These are phyloP conservation scores for Drosophila yooni DNA, from an alignment of 2,888 invertebrate species.

Conservation along the genomic window DNA sequence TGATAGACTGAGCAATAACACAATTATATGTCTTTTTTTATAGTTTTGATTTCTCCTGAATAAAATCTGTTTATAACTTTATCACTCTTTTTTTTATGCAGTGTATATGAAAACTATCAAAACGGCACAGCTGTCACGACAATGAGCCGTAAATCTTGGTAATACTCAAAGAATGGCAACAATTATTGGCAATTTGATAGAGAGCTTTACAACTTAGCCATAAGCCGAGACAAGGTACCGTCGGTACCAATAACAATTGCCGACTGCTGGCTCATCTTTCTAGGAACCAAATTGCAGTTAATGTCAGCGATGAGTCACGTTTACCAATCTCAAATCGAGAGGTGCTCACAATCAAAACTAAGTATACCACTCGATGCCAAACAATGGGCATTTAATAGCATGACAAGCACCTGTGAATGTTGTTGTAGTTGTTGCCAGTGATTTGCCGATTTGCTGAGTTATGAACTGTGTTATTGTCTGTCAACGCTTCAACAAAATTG, in stretches of 20 bases:
- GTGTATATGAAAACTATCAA: slow-evolving; percentile 7
- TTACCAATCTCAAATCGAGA: slow-evolving; percentile 30
- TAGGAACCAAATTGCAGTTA: slow-evolving; percentile 40
- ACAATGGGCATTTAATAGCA: slow-evolving; percentile 47
- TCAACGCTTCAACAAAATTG: slow-evolving; percentile 64
- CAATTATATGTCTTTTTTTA: not conserved
- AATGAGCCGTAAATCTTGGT: slow-evolving; percentile 39
- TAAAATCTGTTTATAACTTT: not conserved
- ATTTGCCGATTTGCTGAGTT: slow-evolving; percentile 50
- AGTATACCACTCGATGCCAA: slow-evolving; percentile 31
- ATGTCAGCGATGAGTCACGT: slow-evolving; percentile 53
- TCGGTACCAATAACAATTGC: slow-evolving; percentile 26
- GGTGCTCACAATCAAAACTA: slow-evolving; percentile 34
- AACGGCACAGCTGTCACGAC: slow-evolving; percentile 34
- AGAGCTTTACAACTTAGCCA: slow-evolving; percentile 16
- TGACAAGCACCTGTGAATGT: slow-evolving; percentile 49
- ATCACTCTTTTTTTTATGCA: not conserved
- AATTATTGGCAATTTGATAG: slow-evolving; percentile 66
- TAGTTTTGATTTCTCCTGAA: not conserved
- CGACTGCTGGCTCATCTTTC: slow-evolving; percentile 47
- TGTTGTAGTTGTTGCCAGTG: slow-evolving; percentile 7
- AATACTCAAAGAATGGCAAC: slow-evolving; percentile 37
- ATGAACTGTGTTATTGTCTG: slow-evolving; percentile 56
- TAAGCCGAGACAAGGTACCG: not conserved
- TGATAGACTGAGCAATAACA: not conserved